Conservation (phyloP, 2,113 vertebrate genomes). For the Oenanthe melanoleuca region DNA sequence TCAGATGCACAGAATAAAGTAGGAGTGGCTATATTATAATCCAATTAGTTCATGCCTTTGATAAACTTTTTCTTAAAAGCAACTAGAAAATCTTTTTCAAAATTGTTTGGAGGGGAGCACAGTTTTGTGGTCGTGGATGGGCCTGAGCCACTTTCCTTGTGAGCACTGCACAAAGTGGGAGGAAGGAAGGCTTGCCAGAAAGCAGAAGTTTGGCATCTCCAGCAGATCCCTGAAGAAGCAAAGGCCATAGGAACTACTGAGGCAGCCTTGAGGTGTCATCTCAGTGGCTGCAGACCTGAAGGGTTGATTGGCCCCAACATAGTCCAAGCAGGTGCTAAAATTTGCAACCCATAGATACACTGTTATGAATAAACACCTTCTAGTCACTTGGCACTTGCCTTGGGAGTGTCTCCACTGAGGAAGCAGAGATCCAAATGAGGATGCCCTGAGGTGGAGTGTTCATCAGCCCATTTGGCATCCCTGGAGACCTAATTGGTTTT, state of each 20-base stretch:
- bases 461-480: background rate
- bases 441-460: background rate
- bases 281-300: background rate
- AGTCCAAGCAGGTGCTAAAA: background rate
- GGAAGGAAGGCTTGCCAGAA: background rate
- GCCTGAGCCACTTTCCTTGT: background rate
- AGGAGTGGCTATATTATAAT: background rate
- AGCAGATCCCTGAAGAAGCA: background rate
- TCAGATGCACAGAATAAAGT: background rate
- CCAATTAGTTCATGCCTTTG: background rate
- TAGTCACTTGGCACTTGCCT: background rate
- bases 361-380: background rate
- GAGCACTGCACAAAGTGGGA: background rate
- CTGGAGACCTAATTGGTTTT: background rate
- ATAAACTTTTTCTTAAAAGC: background rate
- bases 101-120: background rate
- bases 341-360: background rate
- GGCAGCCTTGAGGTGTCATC: background rate
- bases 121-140: background rate
- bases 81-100: background rate
- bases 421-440: background rate
- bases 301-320: background rate
- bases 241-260: background rate
- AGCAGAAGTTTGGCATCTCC: background rate
- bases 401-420: background rate